These are phyloP conservation scores for Acleris emargana DNA, from an alignment of 2,888 invertebrate genomes.

Conservation along the genomic window DNA sequence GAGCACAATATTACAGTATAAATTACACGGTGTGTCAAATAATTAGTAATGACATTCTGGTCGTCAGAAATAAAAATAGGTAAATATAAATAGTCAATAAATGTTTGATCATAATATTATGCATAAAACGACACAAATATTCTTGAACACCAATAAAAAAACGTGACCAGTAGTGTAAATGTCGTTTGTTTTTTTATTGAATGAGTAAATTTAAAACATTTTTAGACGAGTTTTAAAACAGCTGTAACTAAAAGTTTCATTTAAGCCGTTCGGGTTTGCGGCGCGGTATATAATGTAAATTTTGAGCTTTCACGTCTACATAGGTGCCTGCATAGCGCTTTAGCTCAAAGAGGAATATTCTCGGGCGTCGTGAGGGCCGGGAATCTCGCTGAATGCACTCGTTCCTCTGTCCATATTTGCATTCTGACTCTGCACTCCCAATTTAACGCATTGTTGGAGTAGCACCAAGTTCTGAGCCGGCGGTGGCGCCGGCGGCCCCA, in stretches of 20 bases:
- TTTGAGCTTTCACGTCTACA: constrained; percentile 35
- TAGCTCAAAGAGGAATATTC: constrained; percentile 40
- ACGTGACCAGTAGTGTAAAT: too few species aligned
- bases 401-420: constrained; percentile 54
- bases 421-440: constrained; percentile 57
- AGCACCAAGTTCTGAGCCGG: constrained; percentile 38
- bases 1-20: too few species aligned
- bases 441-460: constrained; percentile 59
- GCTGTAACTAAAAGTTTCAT: constrained; percentile 23
- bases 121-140: too few species aligned
- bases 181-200: too few species aligned
- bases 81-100: too few species aligned
- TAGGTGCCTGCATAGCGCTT: constrained; percentile 38
- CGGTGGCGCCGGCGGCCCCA: constrained; percentile 1
- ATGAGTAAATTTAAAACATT: not conserved
- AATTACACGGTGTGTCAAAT: too few species aligned
- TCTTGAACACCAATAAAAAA: too few species aligned
- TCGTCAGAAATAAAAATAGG: too few species aligned
- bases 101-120: too few species aligned
- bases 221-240: not conserved
- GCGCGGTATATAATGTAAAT: constrained; percentile 39
- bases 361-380: constrained; percentile 31
- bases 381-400: constrained; percentile 53
- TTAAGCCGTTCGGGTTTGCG: constrained; percentile 25
- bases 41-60: too few species aligned